Evolutionary conservation across 2,113 vertebrate species (phyloP), one percentile per base, ranked within the genome.

Genomic region (Plotosus lineatus): DNA sequence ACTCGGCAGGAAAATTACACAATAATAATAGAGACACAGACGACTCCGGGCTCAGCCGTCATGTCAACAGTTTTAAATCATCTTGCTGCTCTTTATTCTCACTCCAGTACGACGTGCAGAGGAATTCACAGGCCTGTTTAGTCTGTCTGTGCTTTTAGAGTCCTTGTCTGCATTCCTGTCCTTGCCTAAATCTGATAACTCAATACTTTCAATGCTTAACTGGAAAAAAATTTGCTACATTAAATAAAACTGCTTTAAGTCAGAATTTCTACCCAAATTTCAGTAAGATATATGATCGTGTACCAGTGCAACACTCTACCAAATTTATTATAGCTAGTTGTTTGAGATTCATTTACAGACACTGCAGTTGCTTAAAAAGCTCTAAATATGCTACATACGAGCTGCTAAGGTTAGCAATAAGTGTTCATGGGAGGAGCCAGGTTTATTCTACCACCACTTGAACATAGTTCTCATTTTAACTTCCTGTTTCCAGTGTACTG

Each of bases 61-160:
- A 69, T 69, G 65, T 44, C 65, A 44, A 15, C 65, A 15, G 65
- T 40, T 44, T 17, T 69, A 69, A 69, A 69, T 69, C 65, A 69
- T 44, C 40, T 69, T 12, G 0, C 21, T 69, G 65, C n/a, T 40
- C 21, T 66, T 66, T 66, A 66, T 66, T 66, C 21, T 66, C 10
- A 66, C 63, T 66, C 36, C 63, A 44, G 23, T 44, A 12, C 12
- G 21, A 68, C 65, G 11, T 68, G 38, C 38, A n/a, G 65, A 44
- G 38, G 38, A 26, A 14, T 38, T 42, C 1, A 23, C 4, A n/a
- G 21, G 23, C 38, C 65, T 42, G 38, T 68, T 44, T 42, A 23
- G 11, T 65, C 61, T 23, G 61, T 26, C 60, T 3, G 3, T 58
- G 19, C 9, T 66, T 66, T 66, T 40, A 10, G 9, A 4, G 9